Evolutionary conservation across 1,140 invertebrate species (phyloP), one percentile per base, ranked within the genome.

Genomic region (Helicoverpa armigera): DNA sequence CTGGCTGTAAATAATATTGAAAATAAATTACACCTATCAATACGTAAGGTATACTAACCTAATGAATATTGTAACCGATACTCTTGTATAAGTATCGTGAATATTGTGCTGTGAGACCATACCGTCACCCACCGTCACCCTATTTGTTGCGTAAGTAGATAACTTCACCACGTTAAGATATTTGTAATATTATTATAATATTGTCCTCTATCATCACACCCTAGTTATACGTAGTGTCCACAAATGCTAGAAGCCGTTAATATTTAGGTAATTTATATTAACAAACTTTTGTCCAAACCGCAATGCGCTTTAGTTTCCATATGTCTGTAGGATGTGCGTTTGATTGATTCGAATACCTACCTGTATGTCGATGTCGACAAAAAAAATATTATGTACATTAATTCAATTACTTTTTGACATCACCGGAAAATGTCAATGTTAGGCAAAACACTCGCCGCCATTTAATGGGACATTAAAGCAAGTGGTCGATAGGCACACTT

Each of bases 61-160:
- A 67, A 54, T 78, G 60, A 35, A 81, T 53, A 74, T 58, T 72
- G 50, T 61, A 53, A 81, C 35, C 51, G 73, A 76, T 65, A 69
- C 78, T 58, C 60, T 48, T 73, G 16, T 50, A 80, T 29, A 72
- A 82, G 75, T 82, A 81, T 83, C 75, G 67, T 76, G 76, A 84
- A 84, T 83, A 84, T 79, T 83, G 83, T 84, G 83, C 85, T 86
- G 83, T 84, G 85, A 86, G 82, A 81, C 79, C 80, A 82, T 86
- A 83, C 81, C 81, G 81, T 83, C 81, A 85, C 76, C 60, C 81
- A 83, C 81, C 81, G 81, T 83, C 81, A 85, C 76, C 60, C 81
- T 74, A 83, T 83, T 53, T 78, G 79, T 85, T 83, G 84, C 84
- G 60, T 83, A 83, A 81, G 74, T 84, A 84, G 65, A 51, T 78